Conservation (phyloP, 2,797 vertebrate species). For the Hipposideros larvatus region DNA sequence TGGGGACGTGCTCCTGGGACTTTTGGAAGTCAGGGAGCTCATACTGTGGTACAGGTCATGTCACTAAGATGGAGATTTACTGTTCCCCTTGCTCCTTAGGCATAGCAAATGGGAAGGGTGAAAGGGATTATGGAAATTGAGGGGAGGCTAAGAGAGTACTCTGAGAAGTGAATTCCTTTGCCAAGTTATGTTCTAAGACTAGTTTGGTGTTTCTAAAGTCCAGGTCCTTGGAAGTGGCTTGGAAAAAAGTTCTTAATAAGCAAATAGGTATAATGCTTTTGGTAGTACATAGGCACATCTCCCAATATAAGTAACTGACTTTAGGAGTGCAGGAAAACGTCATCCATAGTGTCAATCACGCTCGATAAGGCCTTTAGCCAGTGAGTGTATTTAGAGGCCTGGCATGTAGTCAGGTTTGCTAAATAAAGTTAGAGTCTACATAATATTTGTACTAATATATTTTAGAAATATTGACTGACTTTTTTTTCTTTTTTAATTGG, state of each 20-base stretch:
- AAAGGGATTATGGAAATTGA: neutral
- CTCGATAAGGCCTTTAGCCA: neutral
- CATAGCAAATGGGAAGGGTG: neutral
- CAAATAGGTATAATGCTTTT: neutral
- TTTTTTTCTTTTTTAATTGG: neutral
- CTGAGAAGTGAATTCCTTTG: slow-evolving; percentile 22
- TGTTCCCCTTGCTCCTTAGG: neutral
- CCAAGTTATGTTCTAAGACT: neutral
- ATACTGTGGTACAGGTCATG: neutral
- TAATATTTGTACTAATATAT: neutral
- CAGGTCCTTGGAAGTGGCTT: slow-evolving; percentile 16
- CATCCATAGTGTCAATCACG: neutral
- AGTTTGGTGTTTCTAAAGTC: slow-evolving; percentile 23
- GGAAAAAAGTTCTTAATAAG: slow-evolving; percentile 15
- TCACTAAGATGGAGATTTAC: slow-evolving; percentile 11
- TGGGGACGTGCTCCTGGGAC: neutral
- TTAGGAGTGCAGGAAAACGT: neutral
- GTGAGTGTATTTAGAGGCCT: neutral
- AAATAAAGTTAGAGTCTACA: neutral
- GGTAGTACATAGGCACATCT: neutral
- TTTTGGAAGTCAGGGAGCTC: slow-evolving; percentile 30
- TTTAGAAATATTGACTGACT: slow-evolving; percentile 2
- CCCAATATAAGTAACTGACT: neutral
- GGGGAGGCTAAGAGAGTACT: neutral
- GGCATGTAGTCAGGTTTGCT: neutral